Evolutionary conservation across 2,113 vertebrate species (phyloP), one percentile per base, ranked within the genome.

Genomic region (Sula dactylatra): DNA sequence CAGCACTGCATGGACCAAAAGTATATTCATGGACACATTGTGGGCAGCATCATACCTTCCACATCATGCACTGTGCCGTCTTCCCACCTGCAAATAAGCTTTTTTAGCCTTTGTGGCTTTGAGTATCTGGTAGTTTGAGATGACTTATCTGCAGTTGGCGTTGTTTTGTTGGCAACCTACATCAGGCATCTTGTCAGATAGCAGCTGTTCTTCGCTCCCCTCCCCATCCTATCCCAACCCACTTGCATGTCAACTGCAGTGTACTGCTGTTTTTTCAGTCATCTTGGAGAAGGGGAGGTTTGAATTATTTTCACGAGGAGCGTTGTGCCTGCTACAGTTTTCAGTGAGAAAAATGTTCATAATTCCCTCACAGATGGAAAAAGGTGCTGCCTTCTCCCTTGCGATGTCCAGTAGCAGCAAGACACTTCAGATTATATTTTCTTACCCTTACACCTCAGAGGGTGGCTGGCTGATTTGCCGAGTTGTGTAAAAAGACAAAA

Each of bases 141-240:
- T 94, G 86, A 85, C 74, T 94, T 94, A 40, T 72, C 84, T 93
- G 88, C 71, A 66, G 81, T 76, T 96, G 74, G 72, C 31, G 11
- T 67, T 94, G 82, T 78, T 96, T 89, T 97, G 55, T 96, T 95
- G 92, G 93, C 86, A 94, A 84, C 82, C 66, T 83, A 34, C 74
- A 70, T 65, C 70, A 92, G 77, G 81, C 93, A 84, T 83, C 89
- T 90, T 97, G 82, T 91, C 80, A 56, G 71, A 82, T 88, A 95
- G 81, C 91, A 83, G 67, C 91, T 95, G 78, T 93, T 94, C 82
- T 90, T 82, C 42, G 89, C 64, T 86, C 62, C 44, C n/a, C 34
- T 90, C 84, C 42, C 76, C 61, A 58, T 91, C 78, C 58, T 73
- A 44, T 88, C 67, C 40, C 58, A 90, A 18, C 89, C 70, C 66